Percentiles rank a stretch among this genome's conserved stretches.
phyloP scores from a whole-genome alignment of 2,888 invertebrate species.

The Drosophila subquinaria region DNA sequence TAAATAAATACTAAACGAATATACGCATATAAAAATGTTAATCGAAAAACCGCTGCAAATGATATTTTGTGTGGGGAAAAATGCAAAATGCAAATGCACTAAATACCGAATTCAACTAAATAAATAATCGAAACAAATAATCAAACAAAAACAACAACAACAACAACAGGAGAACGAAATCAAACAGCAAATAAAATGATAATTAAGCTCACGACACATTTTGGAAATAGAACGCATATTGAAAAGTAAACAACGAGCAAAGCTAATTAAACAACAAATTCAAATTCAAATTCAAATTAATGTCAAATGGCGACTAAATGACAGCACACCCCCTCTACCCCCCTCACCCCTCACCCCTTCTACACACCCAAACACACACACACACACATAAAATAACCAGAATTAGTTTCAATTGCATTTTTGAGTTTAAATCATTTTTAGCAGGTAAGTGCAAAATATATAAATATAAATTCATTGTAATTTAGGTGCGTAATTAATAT shows the following conservation, averaged over 20 bases:
- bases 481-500: constrained; percentile 46
- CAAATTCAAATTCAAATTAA: constrained; percentile 32
- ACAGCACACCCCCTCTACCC: background rate
- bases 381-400: too few relatives aligned
- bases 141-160: constrained; percentile 22
- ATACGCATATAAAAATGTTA: constrained; percentile 36
- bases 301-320: constrained; percentile 37
- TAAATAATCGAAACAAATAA: constrained; percentile 56
- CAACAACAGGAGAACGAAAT: constrained; percentile 15
- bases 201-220: constrained; percentile 40
- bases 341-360: background rate
- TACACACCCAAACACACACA: background rate
- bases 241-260: constrained; percentile 40
- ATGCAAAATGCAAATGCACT: constrained; percentile 2
- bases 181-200: constrained; percentile 47
- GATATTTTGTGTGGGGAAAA: constrained; percentile 18
- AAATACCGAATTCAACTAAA: constrained; percentile 34
- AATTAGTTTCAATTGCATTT: constrained; percentile 23
- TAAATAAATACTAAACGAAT: constrained; percentile 30
- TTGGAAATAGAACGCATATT: constrained; percentile 40
- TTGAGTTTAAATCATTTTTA: constrained; percentile 46
- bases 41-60: constrained; percentile 40
- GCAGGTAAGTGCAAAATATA: constrained; percentile 65
- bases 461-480: constrained; percentile 38
- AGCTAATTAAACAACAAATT: constrained; percentile 55